Base-by-base conservation (phyloP, 2,888 invertebrate species). In the Formica aserva region DNA sequence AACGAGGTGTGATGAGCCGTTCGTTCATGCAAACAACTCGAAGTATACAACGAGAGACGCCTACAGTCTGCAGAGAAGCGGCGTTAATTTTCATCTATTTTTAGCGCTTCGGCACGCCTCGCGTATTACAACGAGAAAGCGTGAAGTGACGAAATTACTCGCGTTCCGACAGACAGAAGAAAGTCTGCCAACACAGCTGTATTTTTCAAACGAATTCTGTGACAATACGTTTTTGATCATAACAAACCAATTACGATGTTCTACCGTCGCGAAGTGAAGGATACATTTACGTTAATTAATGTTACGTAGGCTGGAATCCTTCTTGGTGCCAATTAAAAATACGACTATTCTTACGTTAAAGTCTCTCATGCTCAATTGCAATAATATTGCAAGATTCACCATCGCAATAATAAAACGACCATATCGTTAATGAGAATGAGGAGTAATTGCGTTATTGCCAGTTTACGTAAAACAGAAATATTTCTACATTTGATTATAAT, bases 81-180 rank as follows among this genome's bases (percentile, higher is more conserved):
- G 65, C 83, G 83, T 89, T 89, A 87, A 88, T 87, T 88, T 85
- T 71, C 77, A 60, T 87, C 85, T 87, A 89, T 86, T 87, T 85
- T 88, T 87, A 86, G 82, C 82, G 6, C 6, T 38, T 52, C 8
- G 60, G 65, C 72, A 60, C 18, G 75, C 62, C 80, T 69, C 63
- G 63, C 62, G 78, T 74, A 52, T 62, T 69, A 45, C 55, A 67
- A 71, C 63, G 72, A 77, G 80, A 83, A 85, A 63, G 52, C 57
- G 83, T 26, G 41, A 80, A 67, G 41, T 57, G 6, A 9, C 1
- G 57, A 60, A 60, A 80, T 72, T 77, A 29, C 55, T 41, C 8
- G 29, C 18, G 55, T 69, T 77, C 29, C 38, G 29, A 15, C 26
- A 52, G n/a, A 9, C 22, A n/a, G 35, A 74, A 72, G 78, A 35